Conservation (phyloP, 2,888 invertebrate species). For the Lasioglossum morio region DNA sequence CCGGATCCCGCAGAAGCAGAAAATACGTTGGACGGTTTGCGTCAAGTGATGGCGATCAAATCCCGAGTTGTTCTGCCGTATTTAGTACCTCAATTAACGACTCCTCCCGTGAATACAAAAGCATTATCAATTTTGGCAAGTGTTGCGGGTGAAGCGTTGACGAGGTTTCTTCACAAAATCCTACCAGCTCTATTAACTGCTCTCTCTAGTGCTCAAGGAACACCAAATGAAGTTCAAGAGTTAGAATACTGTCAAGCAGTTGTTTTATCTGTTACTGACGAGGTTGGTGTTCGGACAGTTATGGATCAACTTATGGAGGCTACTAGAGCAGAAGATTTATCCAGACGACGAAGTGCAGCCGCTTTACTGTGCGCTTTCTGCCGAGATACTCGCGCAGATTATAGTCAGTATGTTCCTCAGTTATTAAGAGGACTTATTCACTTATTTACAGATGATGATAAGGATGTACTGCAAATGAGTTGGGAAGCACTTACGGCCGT, state of each 20-base stretch:
- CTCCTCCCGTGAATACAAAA: slow-evolving; percentile 95
- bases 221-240: slow-evolving; percentile 89
- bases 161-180: slow-evolving; percentile 95
- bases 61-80: slow-evolving; percentile 98
- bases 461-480: slow-evolving; percentile 92
- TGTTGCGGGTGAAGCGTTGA: slow-evolving; percentile 97
- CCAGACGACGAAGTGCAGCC: slow-evolving; percentile 92
- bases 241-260: slow-evolving; percentile 97
- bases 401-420: slow-evolving; percentile 94
- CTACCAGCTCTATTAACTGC: slow-evolving; percentile 95
- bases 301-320: slow-evolving; percentile 94
- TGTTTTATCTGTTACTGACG: slow-evolving; percentile 95
- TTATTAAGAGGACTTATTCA: slow-evolving; percentile 94
- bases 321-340: slow-evolving; percentile 88
- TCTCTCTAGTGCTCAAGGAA: slow-evolving; percentile 89
- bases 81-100: slow-evolving; percentile 96
- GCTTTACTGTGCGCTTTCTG: slow-evolving; percentile 96
- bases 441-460: slow-evolving; percentile 93
- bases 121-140: slow-evolving; percentile 97
- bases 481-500: slow-evolving; percentile 97
- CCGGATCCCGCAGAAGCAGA: slow-evolving; percentile 93
- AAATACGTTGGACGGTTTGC: slow-evolving; percentile 96
- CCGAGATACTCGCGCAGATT: slow-evolving; percentile 94
- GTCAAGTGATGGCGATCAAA: slow-evolving; percentile 98
- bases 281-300: slow-evolving; percentile 94